Conservation (phyloP, 1,140 invertebrate genomes). For the Lordiphosa stackelbergi region DNA sequence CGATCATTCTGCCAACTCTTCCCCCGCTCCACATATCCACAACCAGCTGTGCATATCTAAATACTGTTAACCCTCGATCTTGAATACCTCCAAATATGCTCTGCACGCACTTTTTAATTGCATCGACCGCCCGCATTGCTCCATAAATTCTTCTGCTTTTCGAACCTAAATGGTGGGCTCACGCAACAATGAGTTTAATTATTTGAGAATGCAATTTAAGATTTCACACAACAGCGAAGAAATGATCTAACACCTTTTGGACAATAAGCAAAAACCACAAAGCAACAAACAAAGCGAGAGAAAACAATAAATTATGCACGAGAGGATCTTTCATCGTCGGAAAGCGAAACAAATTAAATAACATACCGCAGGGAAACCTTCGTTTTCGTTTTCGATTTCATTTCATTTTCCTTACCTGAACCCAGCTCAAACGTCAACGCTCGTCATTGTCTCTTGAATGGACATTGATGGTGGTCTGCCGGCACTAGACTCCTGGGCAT, state of each 20-base stretch:
- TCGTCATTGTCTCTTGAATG: constrained; percentile 57
- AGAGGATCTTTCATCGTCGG: constrained; percentile 52
- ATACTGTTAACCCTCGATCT: constrained; percentile 22
- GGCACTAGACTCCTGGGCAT: constrained; percentile 54
- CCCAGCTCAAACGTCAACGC: constrained; percentile 65
- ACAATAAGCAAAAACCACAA: constrained; percentile 52
- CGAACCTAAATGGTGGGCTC: constrained; percentile 39
- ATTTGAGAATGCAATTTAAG: constrained; percentile 60
- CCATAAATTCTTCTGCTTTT: constrained; percentile 38
- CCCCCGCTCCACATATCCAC: not conserved
- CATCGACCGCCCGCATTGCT: constrained; percentile 61
- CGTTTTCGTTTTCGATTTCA: constrained; percentile 59
- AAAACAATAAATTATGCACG: constrained; percentile 68
- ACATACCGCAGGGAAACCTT: constrained; percentile 38
- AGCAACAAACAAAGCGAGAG: constrained; percentile 13
- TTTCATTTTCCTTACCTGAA: constrained; percentile 53
- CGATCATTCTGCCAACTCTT: constrained; percentile 13
- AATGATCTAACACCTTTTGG: constrained; percentile 59
- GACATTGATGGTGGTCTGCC: constrained; percentile 66
- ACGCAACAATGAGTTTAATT: constrained; percentile 66
- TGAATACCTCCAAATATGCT: constrained; percentile 25
- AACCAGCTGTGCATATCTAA: constrained; percentile 57
- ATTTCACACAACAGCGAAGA: constrained; percentile 56
- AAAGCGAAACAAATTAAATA: constrained; percentile 69
- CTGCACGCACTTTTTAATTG: constrained; percentile 60